phyloP scores from a whole-genome alignment of 2,113 vertebrate species.

The Notarius lentiginosus region DNA sequence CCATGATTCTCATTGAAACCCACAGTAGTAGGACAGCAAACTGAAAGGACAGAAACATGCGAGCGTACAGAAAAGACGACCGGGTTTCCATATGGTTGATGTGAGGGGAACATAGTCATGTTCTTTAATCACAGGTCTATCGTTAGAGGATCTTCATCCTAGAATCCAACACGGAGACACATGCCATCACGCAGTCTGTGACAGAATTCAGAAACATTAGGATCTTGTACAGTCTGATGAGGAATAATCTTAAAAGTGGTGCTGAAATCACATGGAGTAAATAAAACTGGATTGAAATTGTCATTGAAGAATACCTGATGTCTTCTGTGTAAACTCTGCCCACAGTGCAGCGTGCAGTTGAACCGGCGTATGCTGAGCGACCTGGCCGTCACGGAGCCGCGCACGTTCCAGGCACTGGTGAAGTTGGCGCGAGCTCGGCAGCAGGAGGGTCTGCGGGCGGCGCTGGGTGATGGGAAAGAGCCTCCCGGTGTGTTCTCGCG shows the following conservation, averaged over 20 bases:
- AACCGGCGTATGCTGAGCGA: constrained; percentile 87
- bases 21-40: too few species aligned
- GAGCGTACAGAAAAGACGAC: too few species aligned
- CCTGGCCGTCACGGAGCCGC: constrained; percentile 89
- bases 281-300: background rate
- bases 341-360: constrained; percentile 85
- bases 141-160: too few species aligned
- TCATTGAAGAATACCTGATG: background rate
- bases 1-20: too few species aligned
- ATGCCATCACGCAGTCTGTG: background rate
- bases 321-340: constrained; percentile 20
- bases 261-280: background rate
- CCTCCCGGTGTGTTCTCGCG: constrained; percentile 88
- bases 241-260: background rate
- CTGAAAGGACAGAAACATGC: too few species aligned
- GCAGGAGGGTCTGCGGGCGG: constrained; percentile 84
- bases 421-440: constrained; percentile 81
- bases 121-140: too few species aligned
- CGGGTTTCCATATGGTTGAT: too few species aligned
- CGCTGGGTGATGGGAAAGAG: constrained; percentile 84
- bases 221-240: background rate
- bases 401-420: constrained; percentile 85
- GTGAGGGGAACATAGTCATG: too few species aligned
- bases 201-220: background rate
- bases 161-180: too few species aligned